phyloP scores from a whole-genome alignment of 1,140 invertebrate genomes.

The Elymnias hypermnestra region DNA sequence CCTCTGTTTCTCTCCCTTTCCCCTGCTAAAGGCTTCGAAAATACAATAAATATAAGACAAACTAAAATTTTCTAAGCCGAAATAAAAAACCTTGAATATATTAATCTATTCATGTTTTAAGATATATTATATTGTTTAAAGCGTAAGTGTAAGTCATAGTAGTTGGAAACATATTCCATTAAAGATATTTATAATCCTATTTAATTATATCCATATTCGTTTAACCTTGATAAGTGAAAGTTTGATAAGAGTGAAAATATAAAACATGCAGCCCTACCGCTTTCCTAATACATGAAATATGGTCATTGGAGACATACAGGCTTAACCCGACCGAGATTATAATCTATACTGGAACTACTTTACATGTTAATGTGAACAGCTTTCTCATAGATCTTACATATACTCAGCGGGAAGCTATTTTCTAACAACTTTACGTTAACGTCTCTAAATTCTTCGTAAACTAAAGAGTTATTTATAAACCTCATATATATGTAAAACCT shows the following conservation, averaged over 20 bases:
- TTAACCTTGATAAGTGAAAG: constrained; percentile 39
- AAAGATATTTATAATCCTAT: no score
- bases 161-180: no score
- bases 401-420: constrained; percentile 10
- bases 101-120: no score
- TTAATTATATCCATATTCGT: no score
- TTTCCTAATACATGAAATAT: constrained; percentile 39
- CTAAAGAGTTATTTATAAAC: neutral
- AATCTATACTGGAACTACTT: constrained; percentile 19
- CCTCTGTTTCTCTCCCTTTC: no score
- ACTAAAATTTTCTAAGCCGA: no score
- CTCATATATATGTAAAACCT: neutral
- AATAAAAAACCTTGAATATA: no score
- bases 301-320: constrained; percentile 37
- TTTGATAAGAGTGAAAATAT: constrained; percentile 38
- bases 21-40: no score
- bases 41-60: no score
- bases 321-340: constrained; percentile 26
- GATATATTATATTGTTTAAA: no score
- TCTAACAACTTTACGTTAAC: constrained; percentile 20
- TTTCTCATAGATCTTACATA: constrained; percentile 21
- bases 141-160: no score
- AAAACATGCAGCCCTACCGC: constrained; percentile 49
- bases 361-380: constrained; percentile 26
- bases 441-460: neutral